Base-by-base conservation (phyloP, 2,888 invertebrate species). In the Homarus gammarus region DNA sequence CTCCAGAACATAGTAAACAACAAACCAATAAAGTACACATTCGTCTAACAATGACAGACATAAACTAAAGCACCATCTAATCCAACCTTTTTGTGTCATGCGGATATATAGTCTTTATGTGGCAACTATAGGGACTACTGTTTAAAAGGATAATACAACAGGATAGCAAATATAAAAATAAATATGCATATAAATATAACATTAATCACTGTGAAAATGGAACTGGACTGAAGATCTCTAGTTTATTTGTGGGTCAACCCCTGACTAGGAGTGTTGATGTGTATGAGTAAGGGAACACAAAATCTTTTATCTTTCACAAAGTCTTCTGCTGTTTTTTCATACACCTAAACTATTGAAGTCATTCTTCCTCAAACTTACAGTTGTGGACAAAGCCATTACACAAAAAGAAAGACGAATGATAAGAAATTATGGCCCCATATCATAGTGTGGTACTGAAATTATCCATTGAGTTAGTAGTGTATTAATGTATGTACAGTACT, bases 51-150 rank as follows among this genome's bases (percentile, higher is more conserved):
- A 61, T 51, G 70, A 84, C 84, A 61, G 75, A 73, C 84, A 84
- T 51, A 33, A 84, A 84, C 86, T 86, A 77, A 86, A 86, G 86
- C 86, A 86, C 36, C 78, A 78, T 72, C 85, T 85, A 85, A 78
- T 73, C 77, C 84, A 84, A 75, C 56, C 15, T 68, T 61, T 72
- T 72, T 72, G 70, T 83, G 56, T 83, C 83, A 83, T 83, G 83
- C 83, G n/a, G 15, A 68, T 72, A 49, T 56, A 56, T 68, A 83
- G 40, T n/a, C 36, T 70, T 72, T 33, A 36, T 36, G 72, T 70
- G 72, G 56, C 83, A 72, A 83, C 61, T 36, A 51, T 22, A 72
- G 72, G 51, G 44, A 51, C 72, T 83, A 83, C 72, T 36, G 38
- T 70, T 72, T 70, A 83, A 83, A 83, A 83, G 72, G 79, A 56